Evolutionary conservation across 2,888 invertebrate species (phyloP), one percentile per base, ranked within the genome.

Genomic region (Stenolophus ochropezus): DNA sequence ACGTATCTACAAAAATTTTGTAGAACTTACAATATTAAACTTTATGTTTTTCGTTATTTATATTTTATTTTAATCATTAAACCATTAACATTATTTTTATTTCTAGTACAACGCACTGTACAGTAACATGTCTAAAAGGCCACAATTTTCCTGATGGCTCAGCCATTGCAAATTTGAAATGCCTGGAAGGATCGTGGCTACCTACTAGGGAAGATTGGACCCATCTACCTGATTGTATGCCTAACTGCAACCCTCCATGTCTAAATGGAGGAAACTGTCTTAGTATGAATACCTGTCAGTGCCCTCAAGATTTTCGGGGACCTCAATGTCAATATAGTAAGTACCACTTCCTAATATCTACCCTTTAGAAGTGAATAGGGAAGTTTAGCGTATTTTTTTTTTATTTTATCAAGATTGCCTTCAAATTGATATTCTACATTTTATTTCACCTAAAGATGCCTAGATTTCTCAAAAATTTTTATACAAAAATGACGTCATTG

Each of bases 191-290:
- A 0, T 90, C 91, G 82, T 96, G 96, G 96, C 87, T 90, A 23
- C 94, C 95, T 1, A 90, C 92, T 0, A 91, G 93, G n/a, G 88
- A 91, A 0, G 93, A 94, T 83, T 91, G 93, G 88, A 86, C 90
- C 0, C 88, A 91, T 3, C 89, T 95, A 14, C 94, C 95, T 0
- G 94, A 96, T 87, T 96, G 96, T 86, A 86, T 90, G 88, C 93
- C 94, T 2, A 91, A 91, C 20, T 95, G 95, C 84, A 88, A 90
- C 75, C 96, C 96, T 0, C 91, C 93, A 0, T 97, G 97, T 86
- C 87, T 91, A 82, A 96, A 97, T 86, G 96, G 95, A 0, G 97
- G 97, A 0, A 91, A 92, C n/a, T 97, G 97, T 87, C 89, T 96
- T 0, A 91, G 94, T 0, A 91, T 93, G 6, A 94, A 96, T 86